Evolutionary conservation across 2,797 vertebrate species (phyloP).

Genomic region (Okamejei kenojei): DNA sequence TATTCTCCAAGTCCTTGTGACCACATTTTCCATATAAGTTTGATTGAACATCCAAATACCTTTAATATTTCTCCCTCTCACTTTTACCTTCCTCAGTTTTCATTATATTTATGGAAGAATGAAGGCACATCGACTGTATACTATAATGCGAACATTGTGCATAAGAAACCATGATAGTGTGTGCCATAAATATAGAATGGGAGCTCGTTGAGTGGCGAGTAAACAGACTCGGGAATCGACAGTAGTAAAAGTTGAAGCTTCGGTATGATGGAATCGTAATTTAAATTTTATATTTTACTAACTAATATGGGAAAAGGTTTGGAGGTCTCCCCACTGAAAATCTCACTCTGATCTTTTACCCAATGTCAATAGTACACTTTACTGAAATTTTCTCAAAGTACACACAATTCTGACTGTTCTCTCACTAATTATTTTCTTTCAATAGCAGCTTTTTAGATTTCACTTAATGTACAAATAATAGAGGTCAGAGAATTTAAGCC

Average conservation of each 20-base stretch:
- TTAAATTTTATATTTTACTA: not conserved
- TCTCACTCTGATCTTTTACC: not conserved
- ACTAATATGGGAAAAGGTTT: too few relatives aligned
- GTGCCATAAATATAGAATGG: not conserved
- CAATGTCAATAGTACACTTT: not conserved
- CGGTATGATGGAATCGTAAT: not conserved
- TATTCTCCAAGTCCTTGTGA: not conserved
- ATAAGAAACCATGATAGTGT: not conserved
- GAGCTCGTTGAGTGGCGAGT: not conserved
- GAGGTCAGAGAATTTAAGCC: not conserved
- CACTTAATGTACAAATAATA: not conserved
- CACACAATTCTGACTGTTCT: not conserved
- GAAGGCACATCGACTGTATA: not conserved
- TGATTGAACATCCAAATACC: not conserved
- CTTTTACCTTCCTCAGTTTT: not conserved
- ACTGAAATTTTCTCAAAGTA: not conserved
- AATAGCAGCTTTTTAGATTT: not conserved
- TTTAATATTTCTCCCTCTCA: slow-evolving; percentile 10
- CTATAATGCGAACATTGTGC: not conserved
- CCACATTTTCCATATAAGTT: not conserved
- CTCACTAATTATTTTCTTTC: not conserved
- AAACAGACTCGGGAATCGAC: not conserved
- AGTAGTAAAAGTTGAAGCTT: not conserved
- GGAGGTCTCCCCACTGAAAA: not conserved
- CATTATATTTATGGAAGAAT: not conserved